Evolutionary conservation across 2,113 vertebrate species (phyloP).

Genomic region (Notarius lentiginosus): DNA sequence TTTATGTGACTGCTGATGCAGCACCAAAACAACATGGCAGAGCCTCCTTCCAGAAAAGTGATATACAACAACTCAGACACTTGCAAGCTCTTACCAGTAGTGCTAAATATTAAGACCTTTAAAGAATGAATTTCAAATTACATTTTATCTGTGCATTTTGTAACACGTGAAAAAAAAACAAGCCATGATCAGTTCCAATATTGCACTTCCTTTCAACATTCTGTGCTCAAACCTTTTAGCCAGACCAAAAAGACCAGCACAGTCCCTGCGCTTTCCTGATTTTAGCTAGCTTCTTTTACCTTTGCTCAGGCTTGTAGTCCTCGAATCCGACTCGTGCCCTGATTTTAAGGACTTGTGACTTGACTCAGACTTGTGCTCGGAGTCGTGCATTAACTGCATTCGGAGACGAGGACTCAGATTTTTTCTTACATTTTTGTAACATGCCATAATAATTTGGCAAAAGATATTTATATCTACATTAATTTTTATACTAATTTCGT

Average conservation of each 20-base stretch:
- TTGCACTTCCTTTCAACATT: slow-evolving; percentile 16
- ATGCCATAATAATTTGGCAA: no score
- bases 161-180: slow-evolving; percentile 58
- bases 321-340: no score
- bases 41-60: slow-evolving; percentile 58
- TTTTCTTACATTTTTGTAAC: no score
- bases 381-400: no score
- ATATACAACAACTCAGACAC: slow-evolving; percentile 51
- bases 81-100: slow-evolving; percentile 69
- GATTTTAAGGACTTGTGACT: no score
- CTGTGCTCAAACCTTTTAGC: background rate
- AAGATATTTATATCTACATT: no score
- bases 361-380: no score
- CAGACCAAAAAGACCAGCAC: background rate
- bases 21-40: slow-evolving; percentile 61
- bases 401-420: no score
- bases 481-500: no score
- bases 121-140: slow-evolving; percentile 69
- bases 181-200: slow-evolving; percentile 38
- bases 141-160: slow-evolving; percentile 62
- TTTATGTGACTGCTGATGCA: slow-evolving; percentile 64
- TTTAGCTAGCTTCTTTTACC: background rate
- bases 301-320: background rate
- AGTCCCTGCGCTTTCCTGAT: background rate
- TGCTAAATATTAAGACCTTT: slow-evolving; percentile 69